Conservation (phyloP, 2,797 vertebrate species). For the Cyprinella venusta region DNA sequence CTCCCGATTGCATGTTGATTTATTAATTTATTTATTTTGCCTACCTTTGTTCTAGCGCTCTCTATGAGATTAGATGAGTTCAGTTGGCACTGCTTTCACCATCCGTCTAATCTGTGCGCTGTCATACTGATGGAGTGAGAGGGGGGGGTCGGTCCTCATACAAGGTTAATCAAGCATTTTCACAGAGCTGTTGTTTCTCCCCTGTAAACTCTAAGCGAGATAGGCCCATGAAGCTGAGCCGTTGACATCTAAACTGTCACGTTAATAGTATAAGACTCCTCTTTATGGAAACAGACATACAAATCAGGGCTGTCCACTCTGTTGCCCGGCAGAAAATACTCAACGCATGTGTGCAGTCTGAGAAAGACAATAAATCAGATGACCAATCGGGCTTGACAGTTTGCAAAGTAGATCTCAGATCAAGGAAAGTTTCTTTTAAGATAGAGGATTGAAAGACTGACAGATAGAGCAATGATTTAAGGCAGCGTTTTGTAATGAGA, state of each 20-base stretch:
- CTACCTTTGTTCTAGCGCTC: conserved; percentile 48
- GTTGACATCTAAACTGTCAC: conserved; percentile 26
- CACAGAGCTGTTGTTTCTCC: conserved; percentile 38
- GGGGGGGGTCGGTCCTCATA: conserved; percentile 46
- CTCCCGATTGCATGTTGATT: conserved; percentile 53
- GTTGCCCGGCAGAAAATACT: conserved; percentile 16
- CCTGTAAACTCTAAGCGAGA: conserved; percentile 38
- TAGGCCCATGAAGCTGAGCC: background rate
- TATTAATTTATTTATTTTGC: conserved; percentile 53
- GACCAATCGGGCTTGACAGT: conserved; percentile 19
- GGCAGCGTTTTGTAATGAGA: conserved; percentile 16
- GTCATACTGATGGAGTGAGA: conserved; percentile 46
- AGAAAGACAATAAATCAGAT: conserved; percentile 29
- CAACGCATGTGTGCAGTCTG: conserved; percentile 2
- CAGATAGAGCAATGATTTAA: conserved; percentile 25
- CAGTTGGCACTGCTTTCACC: conserved; percentile 22
- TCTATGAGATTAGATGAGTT: conserved; percentile 47
- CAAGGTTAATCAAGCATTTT: conserved; percentile 59
- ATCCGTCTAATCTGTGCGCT: conserved; percentile 45
- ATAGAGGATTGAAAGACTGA: conserved; percentile 4
- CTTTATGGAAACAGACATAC: conserved; percentile 37
- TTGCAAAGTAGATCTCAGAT: background rate
- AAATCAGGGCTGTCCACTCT: conserved; percentile 26
- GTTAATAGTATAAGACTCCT: background rate
- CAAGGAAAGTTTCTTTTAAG: conserved; percentile 32